Evolutionary conservation across 1,140 invertebrate genomes (phyloP).

Genomic region (Platyscapa corneri): DNA sequence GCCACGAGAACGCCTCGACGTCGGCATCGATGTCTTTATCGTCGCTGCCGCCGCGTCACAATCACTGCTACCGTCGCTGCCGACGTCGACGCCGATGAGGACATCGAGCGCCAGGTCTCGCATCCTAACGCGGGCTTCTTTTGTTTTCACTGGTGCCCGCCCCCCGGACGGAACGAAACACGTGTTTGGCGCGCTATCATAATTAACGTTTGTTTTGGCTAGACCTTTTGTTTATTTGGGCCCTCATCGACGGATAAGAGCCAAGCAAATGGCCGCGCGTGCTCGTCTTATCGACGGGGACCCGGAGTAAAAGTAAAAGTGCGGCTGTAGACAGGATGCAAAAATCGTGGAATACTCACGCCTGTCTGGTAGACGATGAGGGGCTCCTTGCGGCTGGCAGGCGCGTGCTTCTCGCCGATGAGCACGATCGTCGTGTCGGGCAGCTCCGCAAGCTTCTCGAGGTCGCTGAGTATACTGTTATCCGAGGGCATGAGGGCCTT

Average conservation of each 20-base stretch:
- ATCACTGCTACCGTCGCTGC: no score
- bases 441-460: slow-evolving; percentile 16
- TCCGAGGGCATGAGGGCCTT: slow-evolving; percentile 64
- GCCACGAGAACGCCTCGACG: no score
- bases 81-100: no score
- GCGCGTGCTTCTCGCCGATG: slow-evolving; percentile 57
- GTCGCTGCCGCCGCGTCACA: no score
- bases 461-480: slow-evolving; percentile 51
- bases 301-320: slow-evolving; percentile 13
- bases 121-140: no score
- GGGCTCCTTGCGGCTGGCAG: slow-evolving; percentile 58
- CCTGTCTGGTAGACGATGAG: slow-evolving; percentile 70
- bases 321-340: no score
- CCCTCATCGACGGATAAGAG: neutral
- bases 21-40: no score
- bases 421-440: slow-evolving; percentile 31
- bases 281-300: neutral
- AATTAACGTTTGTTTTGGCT: neutral
- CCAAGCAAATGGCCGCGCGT: neutral
- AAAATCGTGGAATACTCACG: slow-evolving; percentile 61
- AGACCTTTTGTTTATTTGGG: no score
- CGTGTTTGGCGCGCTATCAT: neutral
- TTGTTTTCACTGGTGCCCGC: neutral
- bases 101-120: no score
- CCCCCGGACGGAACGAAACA: neutral